phyloP scores from a whole-genome alignment of 2,113 vertebrate species.

The Petaurus breviceps region DNA sequence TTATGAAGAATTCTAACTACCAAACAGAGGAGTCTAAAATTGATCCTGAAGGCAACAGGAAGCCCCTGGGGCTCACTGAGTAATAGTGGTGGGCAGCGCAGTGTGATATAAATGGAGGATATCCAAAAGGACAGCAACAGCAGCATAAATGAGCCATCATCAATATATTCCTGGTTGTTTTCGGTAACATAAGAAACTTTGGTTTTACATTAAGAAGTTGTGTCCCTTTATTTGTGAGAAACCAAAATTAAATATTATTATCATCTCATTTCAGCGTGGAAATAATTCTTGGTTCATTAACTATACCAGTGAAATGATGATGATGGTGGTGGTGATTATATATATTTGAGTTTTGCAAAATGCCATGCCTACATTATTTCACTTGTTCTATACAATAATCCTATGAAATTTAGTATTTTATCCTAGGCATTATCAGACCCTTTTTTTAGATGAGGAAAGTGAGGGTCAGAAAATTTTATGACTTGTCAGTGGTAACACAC shows the following conservation, averaged over 20 bases:
- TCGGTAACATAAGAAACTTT: not conserved
- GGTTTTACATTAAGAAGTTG: not conserved
- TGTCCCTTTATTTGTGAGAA: not conserved
- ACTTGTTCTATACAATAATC: not conserved
- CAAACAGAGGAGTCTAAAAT: not conserved
- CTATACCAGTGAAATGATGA: not conserved
- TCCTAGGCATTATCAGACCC: not conserved
- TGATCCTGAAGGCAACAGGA: not conserved
- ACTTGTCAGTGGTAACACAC: not conserved
- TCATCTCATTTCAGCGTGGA: not conserved
- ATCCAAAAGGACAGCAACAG: not conserved
- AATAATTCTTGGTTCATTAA: not conserved
- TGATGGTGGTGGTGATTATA: no score
- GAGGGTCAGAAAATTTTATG: not conserved
- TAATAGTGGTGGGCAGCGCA: not conserved
- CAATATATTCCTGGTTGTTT: not conserved
- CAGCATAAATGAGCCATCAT: not conserved
- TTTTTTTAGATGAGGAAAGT: not conserved
- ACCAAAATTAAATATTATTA: not conserved
- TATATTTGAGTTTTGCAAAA: not conserved
- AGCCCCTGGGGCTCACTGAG: not conserved
- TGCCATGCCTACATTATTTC: not conserved
- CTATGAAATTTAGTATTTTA: not conserved
- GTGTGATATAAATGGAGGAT: not conserved
- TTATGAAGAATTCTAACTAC: not conserved